Base-by-base conservation (phyloP, 2,113 vertebrate species). In the Casuarius casuarius region DNA sequence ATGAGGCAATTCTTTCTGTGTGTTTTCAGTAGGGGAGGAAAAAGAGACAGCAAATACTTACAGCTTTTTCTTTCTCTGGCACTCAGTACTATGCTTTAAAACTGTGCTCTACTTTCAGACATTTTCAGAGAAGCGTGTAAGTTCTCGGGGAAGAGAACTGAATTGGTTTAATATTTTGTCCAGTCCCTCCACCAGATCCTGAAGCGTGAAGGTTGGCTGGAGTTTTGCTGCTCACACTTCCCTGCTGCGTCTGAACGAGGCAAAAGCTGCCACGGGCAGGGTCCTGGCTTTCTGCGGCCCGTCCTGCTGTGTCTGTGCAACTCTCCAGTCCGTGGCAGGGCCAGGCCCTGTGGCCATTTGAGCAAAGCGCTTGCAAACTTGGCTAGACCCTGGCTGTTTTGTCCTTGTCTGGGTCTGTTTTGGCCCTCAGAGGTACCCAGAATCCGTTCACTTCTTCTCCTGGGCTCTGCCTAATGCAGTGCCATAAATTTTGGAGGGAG, bases 1-100 rank as follows among this genome's bases (percentile, higher is more conserved):
- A 91, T 49, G 59, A 93, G 61, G 51, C 85, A 90, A 81, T 94
- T 96, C 62, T 96, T 92, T 90, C 93, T 92, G 54, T 84, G 8
- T 79, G 67, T 80, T 95, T 92, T 91, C 94, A 81, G 58, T 33
- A 70, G 52, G 2, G 18, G 62, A 92, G 77, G 40, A 95, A 96
- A 95, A 90, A 76, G 33, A 71, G 23, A 73, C 44, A 94, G 87
- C 35, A 91, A 56, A 38, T 74, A 61, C 58, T 86, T 94, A 40
- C 2, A 78, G 38, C 25, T 54, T 42, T 92, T 92, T 93, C 51
- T 80, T 25, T 95, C 67, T 82, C 74, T 59, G 29, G 67, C 80
- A 92, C 72, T 78, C n/a, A 62, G 65, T 67, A 10, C 86, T 84
- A 74, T 73, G 70, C 63, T 88, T 33, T 87, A 61, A 56, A 4